A percentile compares a stretch with the other conserved stretches of the same genome.
Evolutionary conservation across 2,888 invertebrate genomes (phyloP).

Genomic region (Lobophora halterata): DNA sequence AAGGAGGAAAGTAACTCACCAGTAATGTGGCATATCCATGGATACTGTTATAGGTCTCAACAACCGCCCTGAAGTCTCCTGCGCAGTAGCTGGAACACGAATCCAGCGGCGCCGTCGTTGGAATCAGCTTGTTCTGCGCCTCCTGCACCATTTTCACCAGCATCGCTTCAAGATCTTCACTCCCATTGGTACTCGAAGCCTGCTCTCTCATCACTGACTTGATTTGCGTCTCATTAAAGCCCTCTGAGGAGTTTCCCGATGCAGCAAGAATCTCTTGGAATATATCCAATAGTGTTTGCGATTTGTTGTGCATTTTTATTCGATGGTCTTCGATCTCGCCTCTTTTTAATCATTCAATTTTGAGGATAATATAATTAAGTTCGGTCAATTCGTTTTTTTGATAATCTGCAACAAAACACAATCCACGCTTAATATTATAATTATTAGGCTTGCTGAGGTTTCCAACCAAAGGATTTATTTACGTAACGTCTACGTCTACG

Average conservation of each 20-base stretch:
- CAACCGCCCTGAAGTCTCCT: slow-evolving; percentile 80
- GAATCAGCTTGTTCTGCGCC: slow-evolving; percentile 51
- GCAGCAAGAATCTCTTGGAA: slow-evolving; percentile 72
- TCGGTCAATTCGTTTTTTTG: too few species aligned
- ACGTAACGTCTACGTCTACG: too few species aligned
- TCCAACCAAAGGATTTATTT: too few species aligned
- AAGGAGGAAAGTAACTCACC: slow-evolving; percentile 77
- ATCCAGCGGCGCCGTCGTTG: slow-evolving; percentile 51
- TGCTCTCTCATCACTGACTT: slow-evolving; percentile 61
- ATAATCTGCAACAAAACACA: slow-evolving; percentile 16
- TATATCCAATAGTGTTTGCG: slow-evolving; percentile 63
- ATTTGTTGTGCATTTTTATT: slow-evolving; percentile 63
- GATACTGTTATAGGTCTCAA: slow-evolving; percentile 83
- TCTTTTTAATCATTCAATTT: slow-evolving; percentile 4
- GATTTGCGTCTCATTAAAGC: slow-evolving; percentile 65
- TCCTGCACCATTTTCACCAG: slow-evolving; percentile 64
- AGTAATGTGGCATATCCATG: slow-evolving; percentile 92
- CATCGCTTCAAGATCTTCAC: slow-evolving; percentile 56
- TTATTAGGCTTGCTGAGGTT: too few species aligned
- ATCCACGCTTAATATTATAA: too few species aligned
- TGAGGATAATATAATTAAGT: too few species aligned
- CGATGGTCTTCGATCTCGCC: not conserved
- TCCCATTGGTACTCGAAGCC: slow-evolving; percentile 45
- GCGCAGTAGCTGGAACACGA: slow-evolving; percentile 78
- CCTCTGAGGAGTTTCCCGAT: slow-evolving; percentile 63